Evolutionary conservation across 2,888 invertebrate species (phyloP), one percentile per base, ranked within the genome.

Genomic region (Hedya salicella): DNA sequence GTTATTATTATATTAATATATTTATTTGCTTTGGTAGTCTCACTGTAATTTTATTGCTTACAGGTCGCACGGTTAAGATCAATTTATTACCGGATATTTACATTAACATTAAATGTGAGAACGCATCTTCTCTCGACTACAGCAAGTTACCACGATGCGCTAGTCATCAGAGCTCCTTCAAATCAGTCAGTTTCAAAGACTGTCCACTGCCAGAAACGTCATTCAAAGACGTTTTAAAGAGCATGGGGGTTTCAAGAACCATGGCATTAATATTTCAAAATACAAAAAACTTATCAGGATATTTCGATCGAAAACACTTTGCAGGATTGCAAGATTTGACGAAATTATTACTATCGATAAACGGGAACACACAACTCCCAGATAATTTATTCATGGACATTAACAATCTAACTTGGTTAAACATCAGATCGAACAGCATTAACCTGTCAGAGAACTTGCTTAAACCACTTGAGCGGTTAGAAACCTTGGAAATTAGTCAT

Each of bases 401-500:
- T 68, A 88, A 86, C 50, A 94, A 95, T 69, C 79, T 96, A n/a
- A 93, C 88, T 3, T 93, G 93, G 92, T 80, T 96, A 59, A 94
- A 95, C 75, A 92, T 96, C 72, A 89, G 93, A 67, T 93, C 94
- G 1, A 95, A 95, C 76, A 92, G 93, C 61, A 89, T 94, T 5
- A 91, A 93, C 73, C 79, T 95, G 32, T 93, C 94, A 0, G 89
- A 89, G 66, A 88, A 93, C 71, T 81, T 95, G 19, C 94, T 95
- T 69, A 89, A 91, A 68, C 89, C 93, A 9, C 82, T 95, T 52
- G 89, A 91, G 64, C 93, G 88, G 73, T 84, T 96, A 40, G 91
- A 93, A 71, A 91, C 92, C 62, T 88, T 96, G 59, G 95, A 95
- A 82, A 86, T 96, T 73, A 95, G 94, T 53, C 92, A 93, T 75